Evolutionary conservation across 2,113 vertebrate genomes (phyloP).

Genomic region (Kobus ellipsiprymnus): DNA sequence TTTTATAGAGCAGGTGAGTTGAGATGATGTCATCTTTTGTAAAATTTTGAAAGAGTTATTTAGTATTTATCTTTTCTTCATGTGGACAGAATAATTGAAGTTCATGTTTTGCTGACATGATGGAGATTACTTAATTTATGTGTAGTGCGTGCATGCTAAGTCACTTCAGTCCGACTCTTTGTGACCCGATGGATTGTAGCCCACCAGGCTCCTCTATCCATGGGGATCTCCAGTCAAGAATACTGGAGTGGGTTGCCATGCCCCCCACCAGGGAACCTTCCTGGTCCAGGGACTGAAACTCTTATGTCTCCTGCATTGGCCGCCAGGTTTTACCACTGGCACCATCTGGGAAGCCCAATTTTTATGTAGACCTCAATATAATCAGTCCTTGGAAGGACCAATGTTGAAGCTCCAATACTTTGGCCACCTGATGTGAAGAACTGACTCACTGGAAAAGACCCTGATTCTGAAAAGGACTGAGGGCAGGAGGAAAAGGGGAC

Average conservation of each 20-base stretch:
- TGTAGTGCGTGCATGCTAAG: neutral
- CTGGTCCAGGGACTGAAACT: neutral
- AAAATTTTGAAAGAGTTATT: neutral
- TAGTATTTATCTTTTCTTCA: neutral
- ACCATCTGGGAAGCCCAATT: neutral
- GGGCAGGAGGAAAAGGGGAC: neutral
- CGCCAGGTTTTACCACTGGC: neutral
- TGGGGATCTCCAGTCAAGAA: neutral
- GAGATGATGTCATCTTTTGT: neutral
- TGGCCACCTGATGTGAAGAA: neutral
- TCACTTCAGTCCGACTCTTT: neutral
- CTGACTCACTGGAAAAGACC: neutral
- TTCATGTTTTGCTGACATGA: neutral
- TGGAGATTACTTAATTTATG: neutral
- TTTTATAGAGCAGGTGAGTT: conserved; percentile 38
- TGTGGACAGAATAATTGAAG: neutral
- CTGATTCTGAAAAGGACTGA: neutral
- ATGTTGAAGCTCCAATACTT: neutral
- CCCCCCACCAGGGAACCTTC: neutral
- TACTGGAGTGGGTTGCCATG: neutral
- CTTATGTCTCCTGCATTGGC: neutral
- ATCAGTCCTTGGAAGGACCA: neutral
- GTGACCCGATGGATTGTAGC: neutral
- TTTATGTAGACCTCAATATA: neutral
- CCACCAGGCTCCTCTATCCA: neutral